These are phyloP conservation scores for Proisotoma minuta DNA, from an alignment of 2,888 invertebrate species.

Conservation along the genomic window DNA sequence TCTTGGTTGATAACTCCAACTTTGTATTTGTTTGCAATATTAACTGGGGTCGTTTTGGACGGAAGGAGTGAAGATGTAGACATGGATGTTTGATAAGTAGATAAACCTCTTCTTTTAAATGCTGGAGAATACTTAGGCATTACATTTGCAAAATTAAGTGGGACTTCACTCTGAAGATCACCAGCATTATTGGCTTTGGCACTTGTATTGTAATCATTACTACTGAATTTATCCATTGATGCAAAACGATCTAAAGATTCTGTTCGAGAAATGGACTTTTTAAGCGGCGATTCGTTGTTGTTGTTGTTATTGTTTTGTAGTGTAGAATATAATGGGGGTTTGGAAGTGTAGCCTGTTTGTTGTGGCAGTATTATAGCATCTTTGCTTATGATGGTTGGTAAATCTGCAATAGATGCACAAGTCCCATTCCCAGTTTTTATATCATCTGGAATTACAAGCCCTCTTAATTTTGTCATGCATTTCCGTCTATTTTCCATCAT, in stretches of 20 bases:
- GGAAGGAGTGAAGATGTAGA: constrained; percentile 26
- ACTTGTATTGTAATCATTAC: constrained; percentile 13
- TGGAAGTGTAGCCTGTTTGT: constrained; percentile 11
- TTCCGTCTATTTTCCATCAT: constrained; percentile 74
- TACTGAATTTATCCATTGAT: constrained; percentile 5
- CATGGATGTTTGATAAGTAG: constrained; percentile 56
- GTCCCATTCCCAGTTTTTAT: constrained; percentile 9
- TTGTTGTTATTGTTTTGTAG: too few species aligned
- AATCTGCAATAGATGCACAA: constrained; percentile 62
- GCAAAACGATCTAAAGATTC: constrained; percentile 39
- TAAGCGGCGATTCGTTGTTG: constrained; percentile 12
- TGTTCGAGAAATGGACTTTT: constrained; percentile 30
- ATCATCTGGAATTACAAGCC: constrained; percentile 80
- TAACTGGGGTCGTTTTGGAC: constrained; percentile 26
- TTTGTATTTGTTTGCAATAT: constrained; percentile 49
- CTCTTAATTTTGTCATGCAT: constrained; percentile 76
- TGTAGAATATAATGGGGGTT: constrained; percentile 16
- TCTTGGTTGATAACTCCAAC: constrained; percentile 49
- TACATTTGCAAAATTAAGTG: constrained; percentile 40
- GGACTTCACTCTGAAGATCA: constrained; percentile 19
- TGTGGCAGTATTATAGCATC: constrained; percentile 56
- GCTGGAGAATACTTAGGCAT: constrained; percentile 77
- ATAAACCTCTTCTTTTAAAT: constrained; percentile 69
- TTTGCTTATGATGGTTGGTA: constrained; percentile 77
- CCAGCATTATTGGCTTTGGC: constrained; percentile 47